Evolutionary conservation across 2,888 invertebrate genomes (phyloP), one percentile per base, ranked within the genome.

Genomic region (Argyra leucocephala): DNA sequence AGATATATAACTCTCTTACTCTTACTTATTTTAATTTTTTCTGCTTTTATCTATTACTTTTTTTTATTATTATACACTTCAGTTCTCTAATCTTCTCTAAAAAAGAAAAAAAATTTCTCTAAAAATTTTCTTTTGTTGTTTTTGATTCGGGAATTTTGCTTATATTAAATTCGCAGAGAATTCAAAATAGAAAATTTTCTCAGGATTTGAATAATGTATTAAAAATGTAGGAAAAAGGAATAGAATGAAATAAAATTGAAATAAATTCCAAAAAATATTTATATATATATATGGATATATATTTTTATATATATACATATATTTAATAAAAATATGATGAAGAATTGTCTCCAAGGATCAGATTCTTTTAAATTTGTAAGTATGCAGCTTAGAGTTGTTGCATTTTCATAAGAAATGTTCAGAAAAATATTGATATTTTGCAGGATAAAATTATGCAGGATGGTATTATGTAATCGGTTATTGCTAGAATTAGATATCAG

Each of bases 191-290:
- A n/a, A 48, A 48, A 48, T 48, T 48, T 48, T 48, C 48, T 48
- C 48, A 48, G 48, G 48, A 48, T 48, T 48, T 48, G 48, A 48
- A 48, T 48, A 48, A 48, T 48, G 48, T 48, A 31, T 48, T 48
- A 48, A 48, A 18, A 12, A 48, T 18, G 48, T 18, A 48, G 31
- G 18, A 48, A 9, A 15, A 9, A 37, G 15, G 15, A 37, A 12
- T 15, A 10, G 15, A 12, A 37, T 15, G 12, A 37, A 37, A 15
- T 15, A 37, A 37, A 37, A 37, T 10, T 10, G 18, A n/a, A 48
- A 48, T 37, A 37, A 18, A 48, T 48, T 48, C n/a, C 5, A 18
- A 48, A 48, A 48, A 48, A 48, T 10, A 31, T 31, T 31, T 31
- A 31, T 12, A 31, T 31, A 31, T 31, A 4, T 31, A 31, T 31